Base-by-base conservation (phyloP, 1,140 invertebrate genomes). In the Nylanderia fulva region DNA sequence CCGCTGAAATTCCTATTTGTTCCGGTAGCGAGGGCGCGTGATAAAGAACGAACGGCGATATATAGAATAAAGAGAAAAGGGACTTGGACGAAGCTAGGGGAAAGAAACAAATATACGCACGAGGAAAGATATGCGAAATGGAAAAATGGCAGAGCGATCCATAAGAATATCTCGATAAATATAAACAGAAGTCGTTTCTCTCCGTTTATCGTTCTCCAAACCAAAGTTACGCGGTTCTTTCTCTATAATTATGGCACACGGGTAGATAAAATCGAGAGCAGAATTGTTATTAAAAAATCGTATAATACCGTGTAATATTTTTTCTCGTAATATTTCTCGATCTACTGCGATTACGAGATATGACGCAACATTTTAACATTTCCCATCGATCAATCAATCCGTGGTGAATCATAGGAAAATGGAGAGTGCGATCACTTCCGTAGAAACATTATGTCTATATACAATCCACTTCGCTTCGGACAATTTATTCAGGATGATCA, bases 1-100 rank as follows among this genome's bases (percentile, higher is more conserved):
- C 58, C 85, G 87, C 75, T 89, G 88, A 90, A 90, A 89, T 90
- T 90, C 87, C 80, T 90, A 90, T 90, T 90, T 89, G 87, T 90
- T 90, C 85, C 87, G 80, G 75, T 58, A 82, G 77, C 60, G 42
- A 72, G 64, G 54, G 63, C 36, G 29, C 66, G 66, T 21, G 56
- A 83, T 84, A 69, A 72, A 64, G 48, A 36, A 82, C 77, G 77
- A 83, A 85, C 27, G 24, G 24, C 84, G 68, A 39, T 80, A 42
- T 52, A 21, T 21, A 29, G 27, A 87, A 54, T 27, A 63, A 11
- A 52, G 61, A 66, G 27, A 86, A 64, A 83, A 15, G 33, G 36
- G 33, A 8, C n/a, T 13, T 68, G 18, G 21, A 58, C 18, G 8
- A 69, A 33, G 24, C 7, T n/a, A n/a, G 7, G 2, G 33, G 21